Conservation (phyloP, 1,140 invertebrate species). For the Proctacanthus coquilletti region DNA sequence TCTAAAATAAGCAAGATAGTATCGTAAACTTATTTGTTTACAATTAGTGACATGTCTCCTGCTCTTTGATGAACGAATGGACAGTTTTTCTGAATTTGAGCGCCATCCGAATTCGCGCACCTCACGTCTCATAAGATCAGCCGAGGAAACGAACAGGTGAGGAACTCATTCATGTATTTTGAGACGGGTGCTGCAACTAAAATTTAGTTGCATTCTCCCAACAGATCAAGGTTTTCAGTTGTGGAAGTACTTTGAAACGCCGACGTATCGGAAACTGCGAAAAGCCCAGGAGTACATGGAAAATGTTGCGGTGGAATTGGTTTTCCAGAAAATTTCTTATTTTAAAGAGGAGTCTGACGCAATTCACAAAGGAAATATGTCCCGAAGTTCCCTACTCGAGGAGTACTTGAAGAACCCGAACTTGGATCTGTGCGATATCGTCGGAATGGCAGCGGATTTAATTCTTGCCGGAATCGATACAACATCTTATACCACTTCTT, state of each 20-base stretch:
- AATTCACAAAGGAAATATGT: background rate
- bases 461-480: slow-evolving; percentile 77
- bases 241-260: slow-evolving; percentile 57
- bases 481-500: slow-evolving; percentile 63
- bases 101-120: slow-evolving; percentile 40
- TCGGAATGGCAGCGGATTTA: slow-evolving; percentile 68
- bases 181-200: background rate
- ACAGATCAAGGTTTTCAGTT: slow-evolving; percentile 61
- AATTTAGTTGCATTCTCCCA: slow-evolving; percentile 40
- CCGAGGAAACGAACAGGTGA: slow-evolving; percentile 47
- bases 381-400: slow-evolving; percentile 38
- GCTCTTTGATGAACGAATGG: slow-evolving; percentile 46
- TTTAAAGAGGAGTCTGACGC: slow-evolving; percentile 23
- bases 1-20: background rate
- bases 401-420: slow-evolving; percentile 48
- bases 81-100: slow-evolving; percentile 45
- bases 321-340: slow-evolving; percentile 39
- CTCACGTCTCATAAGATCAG: slow-evolving; percentile 51
- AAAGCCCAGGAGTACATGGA: slow-evolving; percentile 58
- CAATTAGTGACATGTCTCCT: slow-evolving; percentile 54
- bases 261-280: slow-evolving; percentile 51
- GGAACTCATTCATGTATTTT: background rate
- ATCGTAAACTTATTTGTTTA: slow-evolving; percentile 1
- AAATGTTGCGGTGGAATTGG: slow-evolving; percentile 50
- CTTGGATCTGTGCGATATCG: slow-evolving; percentile 59